Evolutionary conservation across 1,140 invertebrate genomes (phyloP), one percentile per base, ranked within the genome.

Genomic region (Camponotus vicinus): DNA sequence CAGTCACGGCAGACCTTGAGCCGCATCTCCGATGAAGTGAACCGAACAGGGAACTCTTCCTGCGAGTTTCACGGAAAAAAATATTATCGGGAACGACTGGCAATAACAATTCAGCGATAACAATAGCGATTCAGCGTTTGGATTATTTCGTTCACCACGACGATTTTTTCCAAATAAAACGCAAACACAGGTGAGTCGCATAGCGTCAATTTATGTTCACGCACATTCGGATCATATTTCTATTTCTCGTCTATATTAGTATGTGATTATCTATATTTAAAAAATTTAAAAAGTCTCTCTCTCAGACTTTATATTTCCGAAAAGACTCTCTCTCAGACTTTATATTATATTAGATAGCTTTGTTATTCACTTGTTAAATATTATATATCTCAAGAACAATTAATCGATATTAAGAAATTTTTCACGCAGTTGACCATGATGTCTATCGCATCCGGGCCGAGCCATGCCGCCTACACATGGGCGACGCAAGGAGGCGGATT

Each of bases 361-460:
- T 42, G 5, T 79, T 42, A 32, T 40, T 15, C 27, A 27, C 21
- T 61, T 57, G 18, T 59, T 3, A 15, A 59, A 27, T 40, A 59
- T 9, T 40, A 40, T 6, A 40, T 9, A 27, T 61, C 32, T 6
- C 49, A 59, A 8, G 15, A 15, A 32, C n/a, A 42, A 63, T 45
- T 77, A 34, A 45, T 57, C 45, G 59, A 82, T 13, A 21, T 42
- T 2, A 34, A 59, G 13, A 57, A 2, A 42, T 11, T 67, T n/a
- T 66, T 1, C 27, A 27, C 13, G 0, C 67, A 93, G 91, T 86
- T 64, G 86, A 93, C 57, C 75, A 95, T 95, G 93, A 52, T 52
- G 42, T 92, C 95, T 70, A 86, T 93, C 87, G 88, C 94, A 77
- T 92, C 93, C 67, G 95, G 95, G 77, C 95, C 95, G 57, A 93